phyloP scores from a whole-genome alignment of 2,113 vertebrate genomes.

The Anolis carolinensis region DNA sequence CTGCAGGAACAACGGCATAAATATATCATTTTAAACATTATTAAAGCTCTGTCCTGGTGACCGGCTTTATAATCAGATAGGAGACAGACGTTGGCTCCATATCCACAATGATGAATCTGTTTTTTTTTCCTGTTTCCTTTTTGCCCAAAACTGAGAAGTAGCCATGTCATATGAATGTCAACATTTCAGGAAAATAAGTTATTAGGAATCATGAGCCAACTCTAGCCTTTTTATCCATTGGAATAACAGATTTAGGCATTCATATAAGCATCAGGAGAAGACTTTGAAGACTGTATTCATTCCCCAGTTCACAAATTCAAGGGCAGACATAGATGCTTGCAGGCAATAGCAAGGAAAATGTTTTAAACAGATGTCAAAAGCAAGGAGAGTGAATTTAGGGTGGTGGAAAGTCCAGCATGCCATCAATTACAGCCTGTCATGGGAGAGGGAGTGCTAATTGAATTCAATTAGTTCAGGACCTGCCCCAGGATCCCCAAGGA shows the following conservation, averaged over 20 bases:
- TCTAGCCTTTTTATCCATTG: not conserved
- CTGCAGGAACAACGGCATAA: not conserved
- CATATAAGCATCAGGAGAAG: not conserved
- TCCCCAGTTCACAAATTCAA: too few relatives aligned
- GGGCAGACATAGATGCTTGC: not conserved
- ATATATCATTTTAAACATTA: not conserved
- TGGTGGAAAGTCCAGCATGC: not conserved
- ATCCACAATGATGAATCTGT: too few relatives aligned
- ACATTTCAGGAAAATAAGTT: too few relatives aligned
- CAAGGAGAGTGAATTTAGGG: not conserved
- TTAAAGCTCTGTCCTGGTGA: not conserved
- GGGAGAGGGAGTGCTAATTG: conserved; percentile 35
- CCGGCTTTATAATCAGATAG: too few relatives aligned
- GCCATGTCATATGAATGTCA: too few relatives aligned
- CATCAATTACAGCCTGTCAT: conserved; percentile 19
- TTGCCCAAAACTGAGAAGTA: too few relatives aligned
- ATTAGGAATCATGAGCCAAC: too few relatives aligned
- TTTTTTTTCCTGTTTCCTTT: too few relatives aligned
- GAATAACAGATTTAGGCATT: not conserved
- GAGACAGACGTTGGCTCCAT: too few relatives aligned
- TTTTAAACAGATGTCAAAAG: conserved; percentile 27
- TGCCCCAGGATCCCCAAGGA: conserved; percentile 26
- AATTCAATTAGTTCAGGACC: conserved; percentile 39
- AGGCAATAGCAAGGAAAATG: not conserved
- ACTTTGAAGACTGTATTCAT: not conserved